Evolutionary conservation across 2,113 vertebrate species (phyloP), one percentile per base, ranked within the genome.

Genomic region (zebrafish (Danio rerio)): DNA sequence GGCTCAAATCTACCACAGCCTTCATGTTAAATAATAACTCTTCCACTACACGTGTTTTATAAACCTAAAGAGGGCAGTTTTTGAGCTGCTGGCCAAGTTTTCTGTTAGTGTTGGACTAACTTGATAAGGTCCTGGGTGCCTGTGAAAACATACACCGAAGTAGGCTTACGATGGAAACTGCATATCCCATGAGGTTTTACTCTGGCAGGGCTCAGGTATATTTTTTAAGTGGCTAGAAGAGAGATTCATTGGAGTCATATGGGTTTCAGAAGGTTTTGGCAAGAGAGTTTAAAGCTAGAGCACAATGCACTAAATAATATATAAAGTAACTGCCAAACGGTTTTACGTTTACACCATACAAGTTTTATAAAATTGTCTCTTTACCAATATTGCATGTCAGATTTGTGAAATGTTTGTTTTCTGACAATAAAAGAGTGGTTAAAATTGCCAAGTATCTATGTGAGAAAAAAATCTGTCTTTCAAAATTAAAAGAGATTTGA

Each of bases 131-230:
- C 59, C 76, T 53, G 9, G 40, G 65, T 56, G 72, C 42, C 4
- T 68, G 85, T 87, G 84, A 68, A 80, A 86, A 86, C 50, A 50
- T 66, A 61, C 73, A 81, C 81, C 87, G 82, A 89, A 92, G 81
- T 45, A 66, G 82, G 86, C 73, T 65, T 85, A 87, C 68, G 31
- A 85, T 9, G 83, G 89, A 91, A 91, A 93, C 91, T 90, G 89
- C 86, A 89, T 87, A 83, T 92, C 91, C 92, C 91, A 89, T 80
- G 89, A 81, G 89, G 86, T 89, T 73, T 85, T 16, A 84, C 81
- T 86, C 89, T 90, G 88, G 87, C 90, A 84, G 84, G 75, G 65
- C 84, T 82, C 13, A 63, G 49, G 40, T 66, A 15, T 49, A 58
- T 49, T 59, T 70, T 82, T 73, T 3, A 76, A 71, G 71, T 15